Base-by-base conservation (phyloP, 1,140 invertebrate genomes). In the Mylabris phalerata region DNA sequence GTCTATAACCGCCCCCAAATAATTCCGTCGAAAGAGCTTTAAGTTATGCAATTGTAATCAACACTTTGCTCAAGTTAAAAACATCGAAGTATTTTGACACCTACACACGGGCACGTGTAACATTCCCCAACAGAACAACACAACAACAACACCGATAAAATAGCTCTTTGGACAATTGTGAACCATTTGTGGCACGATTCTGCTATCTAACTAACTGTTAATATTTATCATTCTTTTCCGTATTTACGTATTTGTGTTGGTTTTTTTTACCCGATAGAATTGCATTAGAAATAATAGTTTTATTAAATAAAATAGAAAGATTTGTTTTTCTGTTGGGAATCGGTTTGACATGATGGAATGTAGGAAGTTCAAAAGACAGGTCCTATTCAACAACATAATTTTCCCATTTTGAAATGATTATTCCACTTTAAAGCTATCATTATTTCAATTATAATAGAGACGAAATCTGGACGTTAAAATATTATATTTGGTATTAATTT, bases 371-470 rank as follows among this genome's bases (percentile, higher is more conserved):
- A 19, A n/a, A 50, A 41, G 42, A 42, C 39, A 39, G 48, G 46
- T 26, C 46, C n/a, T 48, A 11, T 48, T 50, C 40, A 3, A 32
- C 4, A 32, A 32, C 19, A 19, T 19, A 19, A 19, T 19, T 19
- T 19, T 19, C 19, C 19, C 19, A 19, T 19, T 19, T 19, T 19
- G 19, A 19, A 19, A 19, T 19, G 19, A 32, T 32, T 11, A 42
- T 42, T 10, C 41, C 9, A 11, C 41, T 42, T 42, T 42, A 42
- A n/a, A 42, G 41, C 41, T n/a, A 47, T 52, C 42, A 61, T 55
- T 57, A 61, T 62, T 58, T 57, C 57, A 54, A 62, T 62, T 62
- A 52, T 50, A 62, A 58, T 58, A n/a, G 4, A 42, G 9, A 7
- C 41, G 41, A 42, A 42, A 42, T 11, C 11, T 42, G 9, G 41